A percentile compares a stretch with the other conserved stretches of the same genome.
These are phyloP conservation scores for Spodoptera litura DNA, from an alignment of 1,140 invertebrate species.

Conservation along the genomic window DNA sequence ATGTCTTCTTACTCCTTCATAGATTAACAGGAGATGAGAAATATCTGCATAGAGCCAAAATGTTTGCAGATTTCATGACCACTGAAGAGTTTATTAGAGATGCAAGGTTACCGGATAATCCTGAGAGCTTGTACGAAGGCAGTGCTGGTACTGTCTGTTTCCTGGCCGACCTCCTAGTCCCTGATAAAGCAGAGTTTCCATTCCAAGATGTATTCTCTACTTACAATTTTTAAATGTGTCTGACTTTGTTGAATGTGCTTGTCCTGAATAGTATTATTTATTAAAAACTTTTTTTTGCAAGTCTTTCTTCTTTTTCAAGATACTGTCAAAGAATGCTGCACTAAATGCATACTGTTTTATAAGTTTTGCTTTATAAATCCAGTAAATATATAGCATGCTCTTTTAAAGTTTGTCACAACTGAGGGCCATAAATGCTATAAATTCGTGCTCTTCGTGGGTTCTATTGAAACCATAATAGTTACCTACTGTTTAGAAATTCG, in stretches of 20 bases:
- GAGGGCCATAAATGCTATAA: not conserved
- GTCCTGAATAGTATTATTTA: conserved; percentile 35
- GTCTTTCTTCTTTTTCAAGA: conserved; percentile 4
- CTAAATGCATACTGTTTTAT: not conserved
- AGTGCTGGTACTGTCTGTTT: conserved; percentile 94
- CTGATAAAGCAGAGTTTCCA: conserved; percentile 92
- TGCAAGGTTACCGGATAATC: conserved; percentile 92
- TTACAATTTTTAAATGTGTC: conserved; percentile 54
- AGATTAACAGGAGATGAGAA: conserved; percentile 90
- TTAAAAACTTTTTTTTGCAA: conserved; percentile 30
- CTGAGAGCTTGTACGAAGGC: conserved; percentile 95
- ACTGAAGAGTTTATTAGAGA: conserved; percentile 88
- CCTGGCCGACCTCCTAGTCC: conserved; percentile 91
- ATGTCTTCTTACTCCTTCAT: conserved; percentile 93
- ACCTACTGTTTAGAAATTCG: not conserved
- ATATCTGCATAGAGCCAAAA: conserved; percentile 90
- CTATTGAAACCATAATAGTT: conserved; percentile 7
- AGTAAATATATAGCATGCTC: not conserved
- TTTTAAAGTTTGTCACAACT: not conserved
- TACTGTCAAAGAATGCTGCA: not conserved
- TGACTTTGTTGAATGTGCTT: not conserved
- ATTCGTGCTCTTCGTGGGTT: too few relatives aligned
- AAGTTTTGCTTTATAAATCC: not conserved
- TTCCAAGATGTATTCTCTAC: conserved; percentile 92
- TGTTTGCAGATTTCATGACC: conserved; percentile 93